Evolutionary conservation across 92 coral and sea anemone genomes (phyloP), one percentile per base, ranked within the genome.

Genomic region (Heliopora coerulea): DNA sequence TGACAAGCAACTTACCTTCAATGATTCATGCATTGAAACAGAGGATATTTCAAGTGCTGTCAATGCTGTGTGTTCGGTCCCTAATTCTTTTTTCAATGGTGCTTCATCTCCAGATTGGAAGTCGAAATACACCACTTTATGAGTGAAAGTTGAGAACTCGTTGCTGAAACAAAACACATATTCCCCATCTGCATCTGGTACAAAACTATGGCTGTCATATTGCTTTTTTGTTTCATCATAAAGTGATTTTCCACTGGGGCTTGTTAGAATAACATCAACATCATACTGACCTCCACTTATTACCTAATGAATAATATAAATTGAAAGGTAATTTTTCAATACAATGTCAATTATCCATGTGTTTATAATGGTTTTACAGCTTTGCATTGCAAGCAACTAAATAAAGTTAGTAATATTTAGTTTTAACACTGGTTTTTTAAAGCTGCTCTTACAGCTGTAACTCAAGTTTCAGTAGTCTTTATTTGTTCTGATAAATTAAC

Each of bases 121-220:
- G 60, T 95, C 99, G 79, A 95, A 95, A 85, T 95, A 95, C 18
- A 95, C 96, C 26, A 91, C 90, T 83, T 95, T 95, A 80, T 95
- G 99, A 56, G 89, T 90, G 86, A 90, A 89, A n/a, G 99, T 95
- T n/a, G 99, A 95, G 82, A 95, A 95, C 84, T 95, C 99, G 68
- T 95, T 95, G 83, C 99, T 95, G 78, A 95, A 95, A 85, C 99
- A 95, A 88, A 95, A 95, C 85, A 87, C 91, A 83, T 88, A 88
- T 34, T 87, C 82, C 23, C 99, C 96, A 23, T 87, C 89, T 18
- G 68, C 28, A 21, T 95, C 95, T 25, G 95, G 79, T 25, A 88
- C 88, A 52, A 91, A 86, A 4, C 88, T 56, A 64, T 95, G 90
- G 52, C 91, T 90, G 72, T 95, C 99, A 44, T 95, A 95, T 82